Percentiles rank a stretch among this genome's conserved stretches.
These are phyloP conservation scores for Allacma fusca DNA, from an alignment of 2,888 invertebrate genomes.

Conservation along the genomic window DNA sequence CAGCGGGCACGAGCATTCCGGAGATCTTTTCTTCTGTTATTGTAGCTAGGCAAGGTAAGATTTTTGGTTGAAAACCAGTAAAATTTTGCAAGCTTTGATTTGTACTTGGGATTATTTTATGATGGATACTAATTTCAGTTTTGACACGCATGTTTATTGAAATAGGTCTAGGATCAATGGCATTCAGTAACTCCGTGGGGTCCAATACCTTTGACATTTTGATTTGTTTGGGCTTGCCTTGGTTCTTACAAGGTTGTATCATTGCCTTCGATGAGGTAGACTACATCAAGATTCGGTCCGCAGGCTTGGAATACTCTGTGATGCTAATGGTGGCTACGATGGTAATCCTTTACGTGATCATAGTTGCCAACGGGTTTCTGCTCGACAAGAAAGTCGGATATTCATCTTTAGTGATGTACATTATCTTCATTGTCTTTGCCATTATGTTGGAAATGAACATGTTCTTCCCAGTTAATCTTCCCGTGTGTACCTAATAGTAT, in stretches of 20 bases:
- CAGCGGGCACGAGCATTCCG: constrained; percentile 91
- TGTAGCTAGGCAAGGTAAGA: constrained; percentile 86
- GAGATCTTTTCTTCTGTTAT: constrained; percentile 94
- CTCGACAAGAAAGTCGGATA: constrained; percentile 83
- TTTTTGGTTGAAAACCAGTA: not conserved
- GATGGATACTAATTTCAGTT: not conserved
- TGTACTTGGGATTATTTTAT: too few species aligned
- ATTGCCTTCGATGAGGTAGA: constrained; percentile 80
- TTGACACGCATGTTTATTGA: too few species aligned
- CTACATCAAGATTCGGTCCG: constrained; percentile 86
- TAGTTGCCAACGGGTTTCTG: constrained; percentile 83
- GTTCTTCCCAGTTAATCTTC: constrained; percentile 89
- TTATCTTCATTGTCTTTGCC: constrained; percentile 84
- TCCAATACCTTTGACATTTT: constrained; percentile 90
- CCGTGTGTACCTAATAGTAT: too few species aligned
- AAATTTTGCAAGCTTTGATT: not conserved
- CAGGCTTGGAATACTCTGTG: constrained; percentile 88
- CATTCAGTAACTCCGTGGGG: constrained; percentile 87
- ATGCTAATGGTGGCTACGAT: constrained; percentile 87
- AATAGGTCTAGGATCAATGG: constrained; percentile 87
- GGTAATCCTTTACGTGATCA: constrained; percentile 81
- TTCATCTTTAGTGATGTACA: constrained; percentile 86
- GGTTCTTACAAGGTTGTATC: constrained; percentile 86
- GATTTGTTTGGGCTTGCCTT: constrained; percentile 84
- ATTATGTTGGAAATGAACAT: constrained; percentile 91